Evolutionary conservation across 2,113 vertebrate genomes (phyloP).

Genomic region (Vicugna pacos): DNA sequence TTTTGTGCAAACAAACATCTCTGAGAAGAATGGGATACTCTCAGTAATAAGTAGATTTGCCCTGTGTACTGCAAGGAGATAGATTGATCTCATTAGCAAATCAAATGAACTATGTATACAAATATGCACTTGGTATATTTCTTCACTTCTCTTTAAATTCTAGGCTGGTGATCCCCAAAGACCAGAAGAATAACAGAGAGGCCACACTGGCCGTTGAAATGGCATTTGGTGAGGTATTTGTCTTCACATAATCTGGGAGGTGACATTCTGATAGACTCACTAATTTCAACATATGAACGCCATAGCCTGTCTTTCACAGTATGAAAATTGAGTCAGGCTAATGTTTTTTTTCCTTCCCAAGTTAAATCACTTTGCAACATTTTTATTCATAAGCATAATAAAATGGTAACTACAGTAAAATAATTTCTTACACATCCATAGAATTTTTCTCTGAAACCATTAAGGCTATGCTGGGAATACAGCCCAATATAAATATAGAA

Average conservation of each 20-base stretch:
- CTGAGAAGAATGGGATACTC: conserved; percentile 3
- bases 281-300: not conserved
- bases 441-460: not conserved
- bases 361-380: not conserved
- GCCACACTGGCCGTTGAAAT: not conserved
- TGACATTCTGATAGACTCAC: not conserved
- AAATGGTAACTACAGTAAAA: not conserved
- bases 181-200: not conserved
- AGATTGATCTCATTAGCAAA: not conserved
- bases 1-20: conserved; percentile 39
- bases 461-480: not conserved
- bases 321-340: not conserved
- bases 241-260: not conserved
- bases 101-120: not conserved
- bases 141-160: conserved; percentile 20
- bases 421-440: not conserved
- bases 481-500: not conserved
- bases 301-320: not conserved
- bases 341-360: conserved; percentile 27
- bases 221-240: not conserved
- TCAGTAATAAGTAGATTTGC: conserved; percentile 47
- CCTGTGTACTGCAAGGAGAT: conserved; percentile 11
- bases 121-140: not conserved
- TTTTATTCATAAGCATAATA: conserved; percentile 30
- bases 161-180: not conserved